These are phyloP conservation scores for Sclerodermus sp. DNA, from an alignment of 2,888 invertebrate species.

Conservation along the genomic window DNA sequence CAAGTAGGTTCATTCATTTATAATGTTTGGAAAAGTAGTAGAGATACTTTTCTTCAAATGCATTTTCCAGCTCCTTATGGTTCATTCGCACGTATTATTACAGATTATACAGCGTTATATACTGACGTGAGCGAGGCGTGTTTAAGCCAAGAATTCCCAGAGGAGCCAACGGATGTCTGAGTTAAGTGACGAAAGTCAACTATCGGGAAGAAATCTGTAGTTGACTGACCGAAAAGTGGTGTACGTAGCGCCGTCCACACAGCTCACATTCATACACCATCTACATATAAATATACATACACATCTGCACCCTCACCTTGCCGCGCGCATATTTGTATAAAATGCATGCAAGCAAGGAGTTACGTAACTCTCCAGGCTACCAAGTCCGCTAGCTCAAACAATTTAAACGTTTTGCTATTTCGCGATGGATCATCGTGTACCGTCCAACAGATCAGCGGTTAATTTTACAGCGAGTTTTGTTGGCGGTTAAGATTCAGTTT, in stretches of 20 bases:
- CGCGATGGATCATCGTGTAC: conserved; percentile 16
- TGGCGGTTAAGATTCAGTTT: conserved; percentile 27
- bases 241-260: conserved; percentile 45
- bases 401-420: conserved; percentile 19
- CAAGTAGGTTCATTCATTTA: conserved; percentile 38
- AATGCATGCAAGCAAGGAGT: conserved; percentile 5
- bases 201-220: conserved; percentile 24
- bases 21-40: too few relatives aligned
- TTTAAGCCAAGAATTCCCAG: conserved; percentile 34
- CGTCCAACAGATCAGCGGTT: conserved; percentile 22
- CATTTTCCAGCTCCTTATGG: too few relatives aligned
- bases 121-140: conserved; percentile 49
- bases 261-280: conserved; percentile 37
- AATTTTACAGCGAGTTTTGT: conserved; percentile 15
- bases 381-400: conserved; percentile 36
- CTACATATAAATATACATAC: conserved; percentile 25
- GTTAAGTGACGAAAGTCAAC: conserved; percentile 42
- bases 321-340: conserved; percentile 37
- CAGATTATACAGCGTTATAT: conserved; percentile 55
- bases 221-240: conserved; percentile 42
- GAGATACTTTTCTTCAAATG: too few relatives aligned
- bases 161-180: conserved; percentile 37
- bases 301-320: conserved; percentile 34
- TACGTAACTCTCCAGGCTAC: conserved; percentile 22
- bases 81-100: conserved; percentile 7